phyloP scores from a whole-genome alignment of 2,797 vertebrate genomes.

The Lateolabrax maculatus region DNA sequence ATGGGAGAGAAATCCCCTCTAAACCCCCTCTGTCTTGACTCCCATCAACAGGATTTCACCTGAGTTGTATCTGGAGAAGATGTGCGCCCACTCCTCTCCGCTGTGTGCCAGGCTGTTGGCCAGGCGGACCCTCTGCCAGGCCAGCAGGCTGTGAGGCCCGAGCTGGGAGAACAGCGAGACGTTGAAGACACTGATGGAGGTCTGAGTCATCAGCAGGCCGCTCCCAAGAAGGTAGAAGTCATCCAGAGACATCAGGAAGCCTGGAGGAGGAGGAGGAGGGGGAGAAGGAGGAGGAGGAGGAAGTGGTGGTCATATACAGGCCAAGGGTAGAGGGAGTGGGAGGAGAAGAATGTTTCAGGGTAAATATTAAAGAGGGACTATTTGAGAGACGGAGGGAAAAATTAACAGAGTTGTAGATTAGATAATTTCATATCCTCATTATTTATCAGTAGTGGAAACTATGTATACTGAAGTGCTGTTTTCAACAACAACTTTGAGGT shows the following conservation, averaged over 20 bases:
- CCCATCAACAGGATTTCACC: conserved; percentile 74
- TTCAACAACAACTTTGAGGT: neutral
- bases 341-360: neutral
- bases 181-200: conserved; percentile 91
- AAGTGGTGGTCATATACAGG: neutral
- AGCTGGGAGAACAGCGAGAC: conserved; percentile 85
- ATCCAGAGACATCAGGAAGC: conserved; percentile 92
- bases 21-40: neutral
- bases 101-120: conserved; percentile 88
- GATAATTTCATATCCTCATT: neutral
- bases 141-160: conserved; percentile 87
- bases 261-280: conserved; percentile 68
- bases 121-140: conserved; percentile 94
- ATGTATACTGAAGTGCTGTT: neutral
- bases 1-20: neutral
- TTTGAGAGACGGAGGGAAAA: conserved; percentile 1
- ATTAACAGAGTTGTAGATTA: neutral
- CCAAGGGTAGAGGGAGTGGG: no score
- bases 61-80: conserved; percentile 90
- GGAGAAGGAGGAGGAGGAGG: neutral
- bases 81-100: conserved; percentile 88
- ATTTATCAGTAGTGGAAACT: neutral
- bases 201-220: conserved; percentile 91
- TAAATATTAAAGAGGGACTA: conserved; percentile 1
- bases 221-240: conserved; percentile 89